Evolutionary conservation across 2,888 invertebrate species (phyloP), one percentile per base, ranked within the genome.

Genomic region (Chouioia cunea): DNA sequence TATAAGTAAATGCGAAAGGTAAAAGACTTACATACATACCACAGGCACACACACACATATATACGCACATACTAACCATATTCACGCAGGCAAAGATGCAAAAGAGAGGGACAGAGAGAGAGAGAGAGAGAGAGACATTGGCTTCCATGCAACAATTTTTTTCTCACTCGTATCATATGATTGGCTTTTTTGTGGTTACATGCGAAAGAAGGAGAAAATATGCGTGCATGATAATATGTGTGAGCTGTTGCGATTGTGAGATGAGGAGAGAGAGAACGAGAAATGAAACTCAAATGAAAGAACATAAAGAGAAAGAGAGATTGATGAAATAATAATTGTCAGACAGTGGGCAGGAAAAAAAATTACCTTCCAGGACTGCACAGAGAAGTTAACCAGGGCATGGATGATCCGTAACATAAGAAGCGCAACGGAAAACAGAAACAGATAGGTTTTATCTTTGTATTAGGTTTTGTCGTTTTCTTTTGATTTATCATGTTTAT

Each of bases 301-400:
- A 44, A 6, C 20, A 63, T 20, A 12, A 14, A 60, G 16, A 50
- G 6, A 63, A 58, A 75, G 65, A 52, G 58, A 56, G 27, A 60
- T 50, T 23, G 48, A 43, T 54, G 47, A 71, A 57, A 65, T 36
- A 58, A 23, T 48, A 50, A 71, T 57, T 46, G 50, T 52, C 68
- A 75, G 77, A 77, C 64, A 72, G 36, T 3, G 4, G 36, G 36
- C 36, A 36, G 73, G 71, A 73, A 71, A 67, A n/a, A 75, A 73
- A 83, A 83, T 84, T 84, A 84, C 84, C 84, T 84, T 83, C 80
- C 84, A 84, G 79, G 83, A 83, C 84, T 84, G 84, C 83, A 81
- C 79, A 83, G 82, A 82, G 82, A 82, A 84, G 82, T 83, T 84
- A 83, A 83, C 82, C 84, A 70, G 69, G 68, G 50, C 12, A 63